Conservation (phyloP, 2,797 vertebrate genomes). For the Chelonia mydas region DNA sequence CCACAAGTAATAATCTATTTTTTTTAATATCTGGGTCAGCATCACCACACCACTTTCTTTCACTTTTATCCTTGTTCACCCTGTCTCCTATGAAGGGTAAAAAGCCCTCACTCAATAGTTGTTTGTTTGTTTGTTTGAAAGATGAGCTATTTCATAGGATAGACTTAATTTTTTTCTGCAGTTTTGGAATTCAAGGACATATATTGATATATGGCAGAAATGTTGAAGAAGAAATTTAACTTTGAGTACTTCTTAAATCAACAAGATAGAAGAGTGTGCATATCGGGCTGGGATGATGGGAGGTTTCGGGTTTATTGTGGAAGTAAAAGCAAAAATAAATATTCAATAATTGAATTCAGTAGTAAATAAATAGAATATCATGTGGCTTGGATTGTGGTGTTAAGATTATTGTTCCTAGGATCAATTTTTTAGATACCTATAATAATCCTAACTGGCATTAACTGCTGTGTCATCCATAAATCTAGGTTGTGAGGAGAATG, state of each 20-base stretch:
- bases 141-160: neutral
- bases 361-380: neutral
- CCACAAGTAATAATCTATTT: neutral
- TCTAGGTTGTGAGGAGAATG: constrained; percentile 27
- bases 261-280: neutral
- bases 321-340: neutral
- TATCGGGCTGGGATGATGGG: neutral
- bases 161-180: constrained; percentile 35
- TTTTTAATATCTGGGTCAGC: constrained; percentile 4
- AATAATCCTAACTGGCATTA: constrained; percentile 26
- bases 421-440: neutral
- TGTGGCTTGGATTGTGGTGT: neutral
- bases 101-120: neutral
- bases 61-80: constrained; percentile 14
- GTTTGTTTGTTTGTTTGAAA: neutral
- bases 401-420: neutral
- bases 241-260: neutral
- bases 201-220: constrained; percentile 1
- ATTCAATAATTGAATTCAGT: neutral
- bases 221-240: constrained; percentile 22
- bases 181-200: neutral
- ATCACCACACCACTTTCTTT: neutral
- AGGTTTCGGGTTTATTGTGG: neutral
- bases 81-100: neutral
- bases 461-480: constrained; percentile 4